Evolutionary conservation across 2,113 vertebrate species (phyloP), one percentile per base, ranked within the genome.

Genomic region (Lipotes vexillifer): DNA sequence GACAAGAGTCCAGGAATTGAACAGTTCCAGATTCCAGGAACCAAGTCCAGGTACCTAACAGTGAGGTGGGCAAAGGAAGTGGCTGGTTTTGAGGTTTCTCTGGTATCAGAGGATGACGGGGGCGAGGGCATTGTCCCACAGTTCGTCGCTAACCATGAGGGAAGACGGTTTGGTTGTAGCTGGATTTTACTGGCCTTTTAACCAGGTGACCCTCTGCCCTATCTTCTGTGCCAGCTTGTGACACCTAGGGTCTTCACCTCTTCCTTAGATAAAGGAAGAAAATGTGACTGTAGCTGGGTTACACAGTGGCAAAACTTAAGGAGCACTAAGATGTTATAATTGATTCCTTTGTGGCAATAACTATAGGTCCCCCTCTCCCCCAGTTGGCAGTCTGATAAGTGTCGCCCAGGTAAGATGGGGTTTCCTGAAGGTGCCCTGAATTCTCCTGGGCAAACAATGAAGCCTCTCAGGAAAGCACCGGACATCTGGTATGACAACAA

Each of bases 181-280:
- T 71, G 25, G 6, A 7, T 36, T 63, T 83, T 31, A 4, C 41
- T 57, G 6, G 23, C 15, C 59, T 77, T 65, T 93, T 74, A 46
- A 17, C 18, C 25, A 49, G n/a, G 2, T 31, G 41, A 68, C 2
- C 5, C 14, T 90, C 46, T 59, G 61, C 36, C 21, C 83, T 93
- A 20, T 55, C 2, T 23, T 94, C 66, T 89, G 5, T 52, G 36
- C 20, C 66, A 83, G 44, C 44, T 61, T 91, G 17, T 61, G 63
- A 80, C 10, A 38, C 13, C 52, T 46, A 52, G 9, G 5, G 31
- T 49, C 29, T 96, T 89, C 25, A 5, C 20, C 36, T 96, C 49
- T 94, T 96, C 41, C 85, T 95, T 90, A 31, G 21, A 71, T 20
- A 82, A 95, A 90, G 29, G 63, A 92, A 27, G 6, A 33, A 91